These are phyloP conservation scores for Gadopsis marmoratus DNA, from an alignment of 2,797 vertebrate species.

Conservation along the genomic window DNA sequence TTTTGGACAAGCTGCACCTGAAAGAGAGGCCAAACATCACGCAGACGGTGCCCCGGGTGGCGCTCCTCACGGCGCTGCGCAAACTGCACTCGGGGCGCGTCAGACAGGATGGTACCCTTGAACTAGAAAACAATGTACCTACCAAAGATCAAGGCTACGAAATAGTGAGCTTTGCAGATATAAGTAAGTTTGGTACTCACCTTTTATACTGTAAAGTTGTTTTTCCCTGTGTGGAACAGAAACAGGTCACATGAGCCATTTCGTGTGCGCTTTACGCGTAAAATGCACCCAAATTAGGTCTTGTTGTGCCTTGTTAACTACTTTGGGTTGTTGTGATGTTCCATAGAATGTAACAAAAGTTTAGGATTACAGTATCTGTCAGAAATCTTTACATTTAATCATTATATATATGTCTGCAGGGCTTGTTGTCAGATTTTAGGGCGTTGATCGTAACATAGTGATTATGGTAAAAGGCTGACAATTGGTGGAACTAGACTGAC, in stretches of 20 bases:
- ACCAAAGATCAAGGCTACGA: constrained; percentile 87
- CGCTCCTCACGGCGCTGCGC: constrained; percentile 90
- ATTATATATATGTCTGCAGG: neutral
- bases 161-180: constrained; percentile 94
- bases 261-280: constrained; percentile 4
- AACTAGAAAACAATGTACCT: constrained; percentile 71
- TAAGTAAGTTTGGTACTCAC: constrained; percentile 77
- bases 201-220: constrained; percentile 3
- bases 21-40: constrained; percentile 90
- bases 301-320: neutral
- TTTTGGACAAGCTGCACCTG: constrained; percentile 92
- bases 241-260: too few relatives aligned
- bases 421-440: neutral
- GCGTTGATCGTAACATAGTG: neutral
- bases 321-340: neutral
- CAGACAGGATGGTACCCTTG: constrained; percentile 79
- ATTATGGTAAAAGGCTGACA: neutral
- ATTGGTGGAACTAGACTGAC: neutral
- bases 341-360: neutral
- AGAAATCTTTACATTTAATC: neutral
- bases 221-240: neutral
- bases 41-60: constrained; percentile 86
- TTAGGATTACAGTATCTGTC: neutral
- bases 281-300: constrained; percentile 28
- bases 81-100: constrained; percentile 88